Evolutionary conservation across 1,140 invertebrate species (phyloP), one percentile per base, ranked within the genome.

Genomic region (Musca vetustissima): DNA sequence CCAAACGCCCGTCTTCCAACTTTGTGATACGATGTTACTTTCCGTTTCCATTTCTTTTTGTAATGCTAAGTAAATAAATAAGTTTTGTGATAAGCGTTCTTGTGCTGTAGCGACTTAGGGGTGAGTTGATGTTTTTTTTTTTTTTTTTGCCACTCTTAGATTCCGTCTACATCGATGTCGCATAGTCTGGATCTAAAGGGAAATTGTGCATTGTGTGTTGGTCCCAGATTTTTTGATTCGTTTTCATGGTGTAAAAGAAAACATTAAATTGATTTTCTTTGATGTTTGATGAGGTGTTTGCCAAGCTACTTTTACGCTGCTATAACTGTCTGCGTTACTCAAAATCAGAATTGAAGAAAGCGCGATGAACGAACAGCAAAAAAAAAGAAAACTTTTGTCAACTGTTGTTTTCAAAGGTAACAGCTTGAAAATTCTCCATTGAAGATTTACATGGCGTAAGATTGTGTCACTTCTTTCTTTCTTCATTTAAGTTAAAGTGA

Each of bases 271-370:
- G 57, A 61, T 61, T 61, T 61, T 61, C 28, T 61, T 32, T 61
- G 57, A 61, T 36, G 57, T 61, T 61, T 61, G 57, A 61, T 61
- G 57, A 61, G 57, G 57, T 61, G 57, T 61, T 61, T 61, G 57
- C 28, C 57, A 57, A 57, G 57, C 36, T 43, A 43, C 36, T 43
- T 43, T 43, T 43, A 43, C 36, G 36, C 36, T 43, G 36, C 36
- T 43, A 11, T 43, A 43, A 43, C 36, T 43, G 36, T 43, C 36
- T 43, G 36, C 36, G 6, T 43, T 9, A 43, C 11, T 43, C 4
- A 43, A 43, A 43, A 43, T 43, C 36, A 43, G 13, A 28, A 8
- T 28, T 8, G 28, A 28, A 28, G 28, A 8, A 28, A 28, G 28
- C n/a, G n/a, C n/a, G n/a, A n/a, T n/a, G n/a, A n/a, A 28, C 6